Percentiles rank a stretch among this genome's conserved stretches.
These are phyloP conservation scores for Manis crassicaudata DNA, from an alignment of 2,797 vertebrate species.

Conservation along the genomic window DNA sequence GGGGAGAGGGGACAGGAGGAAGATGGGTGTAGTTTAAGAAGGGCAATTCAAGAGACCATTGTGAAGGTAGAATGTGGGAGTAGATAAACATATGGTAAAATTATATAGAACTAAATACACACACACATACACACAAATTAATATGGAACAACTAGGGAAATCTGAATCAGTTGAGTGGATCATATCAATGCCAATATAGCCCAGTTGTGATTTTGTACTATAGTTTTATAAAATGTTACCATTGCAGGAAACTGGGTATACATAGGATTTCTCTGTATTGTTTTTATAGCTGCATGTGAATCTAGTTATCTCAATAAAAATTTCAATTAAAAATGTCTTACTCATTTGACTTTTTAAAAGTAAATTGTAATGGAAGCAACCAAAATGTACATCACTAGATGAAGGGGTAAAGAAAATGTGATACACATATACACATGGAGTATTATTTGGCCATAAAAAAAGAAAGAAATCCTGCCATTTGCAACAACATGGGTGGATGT, in stretches of 20 bases:
- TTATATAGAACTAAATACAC: neutral
- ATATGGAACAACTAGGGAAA: neutral
- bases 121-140: neutral
- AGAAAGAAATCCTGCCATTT: too few species aligned
- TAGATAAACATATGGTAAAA: neutral
- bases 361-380: neutral
- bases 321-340: neutral
- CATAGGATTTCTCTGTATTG: neutral
- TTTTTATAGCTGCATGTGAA: neutral
- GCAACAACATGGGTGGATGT: too few species aligned
- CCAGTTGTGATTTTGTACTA: neutral
- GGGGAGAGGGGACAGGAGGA: accelerated
- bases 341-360: neutral
- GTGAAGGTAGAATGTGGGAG: neutral
- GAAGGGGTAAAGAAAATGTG: too few species aligned
- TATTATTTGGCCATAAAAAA: too few species aligned
- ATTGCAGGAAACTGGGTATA: neutral
- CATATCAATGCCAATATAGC: neutral
- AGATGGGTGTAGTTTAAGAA: neutral
- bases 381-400: too few species aligned
- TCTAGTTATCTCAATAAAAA: neutral
- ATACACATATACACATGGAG: too few species aligned
- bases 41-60: neutral
- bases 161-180: neutral
- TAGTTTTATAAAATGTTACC: neutral